Base-by-base conservation (phyloP, 1,140 invertebrate species). In the Hesperophylax magnus region DNA sequence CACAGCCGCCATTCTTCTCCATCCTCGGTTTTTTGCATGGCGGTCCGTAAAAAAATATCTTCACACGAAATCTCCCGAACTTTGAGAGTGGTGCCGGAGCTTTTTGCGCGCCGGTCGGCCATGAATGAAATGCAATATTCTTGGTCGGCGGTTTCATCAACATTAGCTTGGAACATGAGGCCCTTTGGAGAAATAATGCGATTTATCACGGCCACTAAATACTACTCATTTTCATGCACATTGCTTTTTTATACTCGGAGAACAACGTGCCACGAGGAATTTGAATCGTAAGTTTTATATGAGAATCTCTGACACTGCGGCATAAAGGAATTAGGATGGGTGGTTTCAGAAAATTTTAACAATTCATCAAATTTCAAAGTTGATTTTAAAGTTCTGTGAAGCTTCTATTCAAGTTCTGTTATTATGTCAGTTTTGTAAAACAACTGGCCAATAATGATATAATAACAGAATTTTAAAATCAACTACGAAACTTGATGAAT, bases 81-180 rank as follows among this genome's bases (percentile, higher is more conserved):
- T 34, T 27, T 53, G 47, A 17, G 24, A 60, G 34, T 39, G 24
- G 20, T 3, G 24, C 75, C 56, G 17, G 75, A 52, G 60, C 52
- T 65, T 65, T 76, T 65, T 77, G 58, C 52, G 53, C 47, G 76
- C 61, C 52, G 69, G 58, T 63, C 8, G 63, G 47, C 47, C 63
- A 78, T 71, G 77, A 78, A 78, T 78, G 77, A 78, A 78, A 78
- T 58, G 61, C 24, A 69, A 71, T 71, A 58, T 58, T 54, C 18
- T 24, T n/a, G 20, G 69, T 52, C 69, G 47, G 52, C 69, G 27
- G 69, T 72, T 72, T 69, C 39, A 27, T 24, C 60, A 61, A 61
- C 56, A n/a, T 18, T 61, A 22, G 14, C 58, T 20, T 15, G 58
- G n/a, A 61, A 61, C 58, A 61, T 8, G 58, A 61, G 24, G 24